These are phyloP conservation scores for Idris sp. DNA, from an alignment of 1,140 invertebrate genomes.

Conservation along the genomic window DNA sequence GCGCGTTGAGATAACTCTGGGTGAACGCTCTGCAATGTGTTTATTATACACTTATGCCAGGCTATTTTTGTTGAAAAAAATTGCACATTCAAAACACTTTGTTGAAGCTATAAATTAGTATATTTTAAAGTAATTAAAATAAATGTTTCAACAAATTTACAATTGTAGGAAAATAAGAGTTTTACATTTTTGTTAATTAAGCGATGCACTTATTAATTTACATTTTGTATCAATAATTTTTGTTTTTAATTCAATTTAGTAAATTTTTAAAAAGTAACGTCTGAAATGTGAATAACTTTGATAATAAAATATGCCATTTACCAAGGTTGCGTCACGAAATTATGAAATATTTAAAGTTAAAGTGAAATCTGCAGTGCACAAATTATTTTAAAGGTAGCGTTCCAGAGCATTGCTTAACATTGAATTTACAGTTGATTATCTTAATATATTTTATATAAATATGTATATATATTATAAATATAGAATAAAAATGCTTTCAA, in stretches of 20 bases:
- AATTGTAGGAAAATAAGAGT: too few species aligned
- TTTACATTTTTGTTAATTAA: too few species aligned
- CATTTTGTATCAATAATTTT: too few species aligned
- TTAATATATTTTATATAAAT: constrained; percentile 10
- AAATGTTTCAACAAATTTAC: too few species aligned
- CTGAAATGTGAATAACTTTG: neutral
- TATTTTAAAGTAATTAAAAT: too few species aligned
- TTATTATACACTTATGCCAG: too few species aligned
- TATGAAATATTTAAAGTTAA: constrained; percentile 21
- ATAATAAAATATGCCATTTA: neutral
- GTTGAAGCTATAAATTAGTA: too few species aligned
- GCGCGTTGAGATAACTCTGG: constrained; percentile 61
- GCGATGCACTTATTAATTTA: too few species aligned
- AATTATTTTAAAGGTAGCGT: constrained; percentile 16
- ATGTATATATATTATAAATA: constrained; percentile 1
- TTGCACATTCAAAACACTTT: too few species aligned
- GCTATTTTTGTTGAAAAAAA: too few species aligned
- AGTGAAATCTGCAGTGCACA: constrained; percentile 6
- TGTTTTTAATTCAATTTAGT: neutral
- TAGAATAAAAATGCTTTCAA: neutral
- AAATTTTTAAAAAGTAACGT: neutral
- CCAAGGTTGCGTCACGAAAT: constrained; percentile 24
- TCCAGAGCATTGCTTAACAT: constrained; percentile 6
- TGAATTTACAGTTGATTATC: constrained; percentile 14
- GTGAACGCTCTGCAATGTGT: constrained; percentile 72